Percentiles rank a stretch among this genome's conserved stretches.
Conservation (phyloP, 1,140 invertebrate species). For the Panagrolaimus sp. region DNA sequence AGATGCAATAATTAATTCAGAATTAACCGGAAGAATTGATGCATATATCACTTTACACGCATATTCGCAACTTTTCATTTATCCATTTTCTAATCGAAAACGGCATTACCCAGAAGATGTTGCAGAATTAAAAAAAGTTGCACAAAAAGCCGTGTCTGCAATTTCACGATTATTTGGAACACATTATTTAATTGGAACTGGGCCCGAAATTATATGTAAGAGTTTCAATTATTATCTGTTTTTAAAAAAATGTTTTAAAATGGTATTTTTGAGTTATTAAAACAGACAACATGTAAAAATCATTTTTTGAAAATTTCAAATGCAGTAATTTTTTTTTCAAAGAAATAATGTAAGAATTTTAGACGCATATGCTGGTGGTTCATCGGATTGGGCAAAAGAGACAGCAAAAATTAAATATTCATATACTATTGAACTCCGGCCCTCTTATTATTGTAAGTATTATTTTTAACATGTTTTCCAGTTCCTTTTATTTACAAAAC, state of each 20-base stretch:
- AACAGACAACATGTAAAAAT: not conserved
- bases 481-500: not conserved
- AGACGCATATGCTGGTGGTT: constrained; percentile 56
- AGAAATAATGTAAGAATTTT: too few species aligned
- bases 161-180: constrained; percentile 54
- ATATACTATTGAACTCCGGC: constrained; percentile 54
- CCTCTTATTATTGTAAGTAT: constrained; percentile 42
- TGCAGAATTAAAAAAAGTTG: constrained; percentile 49
- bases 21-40: constrained; percentile 51
- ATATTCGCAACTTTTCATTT: constrained; percentile 50
- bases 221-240: not conserved
- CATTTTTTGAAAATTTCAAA: not conserved
- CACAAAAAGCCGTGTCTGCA: constrained; percentile 42
- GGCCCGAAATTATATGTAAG: constrained; percentile 56
- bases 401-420: constrained; percentile 55
- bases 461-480: not conserved
- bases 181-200: constrained; percentile 49
- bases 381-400: constrained; percentile 55
- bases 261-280: not conserved
- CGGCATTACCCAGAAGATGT: constrained; percentile 47
- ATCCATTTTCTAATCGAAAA: constrained; percentile 51
- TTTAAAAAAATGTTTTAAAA: not conserved
- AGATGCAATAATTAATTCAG: constrained; percentile 49
- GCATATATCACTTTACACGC: constrained; percentile 57
- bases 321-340: not conserved